These are phyloP conservation scores for Anadara kagoshimensis DNA, from an alignment of 1,140 invertebrate species.

Conservation along the genomic window DNA sequence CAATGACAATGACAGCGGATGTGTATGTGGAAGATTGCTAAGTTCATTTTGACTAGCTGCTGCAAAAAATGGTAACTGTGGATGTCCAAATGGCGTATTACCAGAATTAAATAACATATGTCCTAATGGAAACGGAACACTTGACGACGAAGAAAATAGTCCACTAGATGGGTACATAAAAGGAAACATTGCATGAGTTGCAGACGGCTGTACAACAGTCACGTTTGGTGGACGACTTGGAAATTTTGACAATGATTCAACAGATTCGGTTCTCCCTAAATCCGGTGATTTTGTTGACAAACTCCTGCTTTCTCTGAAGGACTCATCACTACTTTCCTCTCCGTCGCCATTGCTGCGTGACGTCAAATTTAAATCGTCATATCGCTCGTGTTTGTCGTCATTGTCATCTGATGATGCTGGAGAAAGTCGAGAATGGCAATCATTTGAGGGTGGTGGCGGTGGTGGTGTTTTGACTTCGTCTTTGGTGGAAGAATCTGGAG, in stretches of 20 bases:
- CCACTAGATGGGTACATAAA: constrained; percentile 44
- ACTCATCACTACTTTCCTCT: constrained; percentile 34
- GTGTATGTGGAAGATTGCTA: constrained; percentile 32
- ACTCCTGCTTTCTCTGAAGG: constrained; percentile 21
- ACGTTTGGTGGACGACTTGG: constrained; percentile 40
- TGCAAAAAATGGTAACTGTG: constrained; percentile 36
- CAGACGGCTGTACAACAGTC: constrained; percentile 42
- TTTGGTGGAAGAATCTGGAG: no score
- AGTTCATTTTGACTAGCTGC: constrained; percentile 32
- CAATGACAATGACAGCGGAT: constrained; percentile 38
- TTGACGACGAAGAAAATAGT: constrained; percentile 39
- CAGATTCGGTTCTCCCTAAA: constrained; percentile 11
- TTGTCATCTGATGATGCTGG: constrained; percentile 22
- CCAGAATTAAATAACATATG: constrained; percentile 40
- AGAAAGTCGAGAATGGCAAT: not conserved
- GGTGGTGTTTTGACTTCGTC: not conserved
- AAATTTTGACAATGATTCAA: constrained; percentile 11
- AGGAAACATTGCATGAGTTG: constrained; percentile 44
- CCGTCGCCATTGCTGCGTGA: constrained; percentile 26
- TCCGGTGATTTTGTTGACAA: constrained; percentile 25
- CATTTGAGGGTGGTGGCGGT: not conserved
- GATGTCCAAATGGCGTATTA: constrained; percentile 26
- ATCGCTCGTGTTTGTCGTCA: constrained; percentile 13
- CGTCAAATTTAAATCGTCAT: constrained; percentile 12
- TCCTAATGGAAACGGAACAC: constrained; percentile 39